Evolutionary conservation across 2,113 vertebrate genomes (phyloP).

Genomic region (Melospiza melodia): DNA sequence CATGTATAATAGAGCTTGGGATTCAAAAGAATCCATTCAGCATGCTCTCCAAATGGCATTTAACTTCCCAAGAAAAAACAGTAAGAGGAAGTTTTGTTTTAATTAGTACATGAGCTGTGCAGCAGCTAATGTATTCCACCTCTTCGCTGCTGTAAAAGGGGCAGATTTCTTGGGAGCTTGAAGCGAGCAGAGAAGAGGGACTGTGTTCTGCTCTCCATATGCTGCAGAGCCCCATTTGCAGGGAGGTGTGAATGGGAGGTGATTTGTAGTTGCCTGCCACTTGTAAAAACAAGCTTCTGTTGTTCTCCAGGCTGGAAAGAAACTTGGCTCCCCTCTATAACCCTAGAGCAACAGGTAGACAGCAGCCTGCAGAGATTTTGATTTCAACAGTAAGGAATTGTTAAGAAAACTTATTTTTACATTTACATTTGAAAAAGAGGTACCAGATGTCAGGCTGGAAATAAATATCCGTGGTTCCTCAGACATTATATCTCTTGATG

Average conservation of each 20-base stretch:
- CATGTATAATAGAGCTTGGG: not conserved
- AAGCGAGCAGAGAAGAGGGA: not conserved
- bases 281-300: not conserved
- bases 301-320: not conserved
- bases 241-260: slow-evolving; percentile 6
- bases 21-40: not conserved
- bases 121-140: slow-evolving; percentile 26
- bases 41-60: not conserved
- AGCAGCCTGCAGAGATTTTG: not conserved
- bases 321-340: not conserved
- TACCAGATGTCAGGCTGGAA: not conserved
- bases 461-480: not conserved
- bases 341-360: not conserved
- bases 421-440: not conserved
- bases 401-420: not conserved
- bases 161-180: not conserved
- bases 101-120: slow-evolving; percentile 27
- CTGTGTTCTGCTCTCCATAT: slow-evolving; percentile 31
- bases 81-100: not conserved
- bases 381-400: not conserved
- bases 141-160: slow-evolving; percentile 12
- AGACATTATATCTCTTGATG: not conserved
- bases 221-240: not conserved
- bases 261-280: not conserved
- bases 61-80: slow-evolving; percentile 3